Percentiles rank a stretch among this genome's conserved stretches.
phyloP scores from a whole-genome alignment of 2,797 vertebrate genomes.

The Thripadectes ignobilis region DNA sequence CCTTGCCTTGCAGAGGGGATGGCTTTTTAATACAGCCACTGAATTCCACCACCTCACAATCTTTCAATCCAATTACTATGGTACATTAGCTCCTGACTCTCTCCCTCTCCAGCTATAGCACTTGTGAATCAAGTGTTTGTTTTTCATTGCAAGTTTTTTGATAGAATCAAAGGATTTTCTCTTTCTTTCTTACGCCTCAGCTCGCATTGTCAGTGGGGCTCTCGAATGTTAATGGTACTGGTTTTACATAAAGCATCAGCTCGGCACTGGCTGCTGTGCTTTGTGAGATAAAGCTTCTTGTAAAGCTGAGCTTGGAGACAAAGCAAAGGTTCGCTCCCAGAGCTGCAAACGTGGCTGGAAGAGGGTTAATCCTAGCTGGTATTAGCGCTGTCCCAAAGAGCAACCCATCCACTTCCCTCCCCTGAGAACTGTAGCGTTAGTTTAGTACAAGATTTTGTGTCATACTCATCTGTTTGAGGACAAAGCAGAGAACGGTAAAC shows the following conservation, averaged over 20 bases:
- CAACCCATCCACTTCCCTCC: neutral
- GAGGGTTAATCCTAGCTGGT: neutral
- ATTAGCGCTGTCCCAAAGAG: neutral
- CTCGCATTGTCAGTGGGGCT: neutral
- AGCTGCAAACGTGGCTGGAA: neutral
- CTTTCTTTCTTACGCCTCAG: neutral
- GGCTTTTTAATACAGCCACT: slow-evolving; percentile 62
- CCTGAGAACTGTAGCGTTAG: fast-evolving
- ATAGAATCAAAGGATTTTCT: slow-evolving; percentile 22
- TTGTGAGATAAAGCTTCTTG: neutral
- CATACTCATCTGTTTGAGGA: neutral
- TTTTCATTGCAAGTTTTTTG: slow-evolving; percentile 43
- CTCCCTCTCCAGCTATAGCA: slow-evolving; percentile 19
- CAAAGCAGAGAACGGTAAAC: neutral
- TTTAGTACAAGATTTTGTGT: neutral
- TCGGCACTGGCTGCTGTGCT: neutral
- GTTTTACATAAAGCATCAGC: neutral
- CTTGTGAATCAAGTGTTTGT: slow-evolving; percentile 61
- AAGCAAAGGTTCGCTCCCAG: neutral
- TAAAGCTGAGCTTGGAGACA: neutral
- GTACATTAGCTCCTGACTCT: slow-evolving; percentile 68
- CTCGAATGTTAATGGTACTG: slow-evolving; percentile 11
- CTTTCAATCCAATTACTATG: slow-evolving; percentile 69
- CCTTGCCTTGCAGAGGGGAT: slow-evolving; percentile 48
- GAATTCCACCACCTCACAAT: slow-evolving; percentile 61